Base-by-base conservation (phyloP, 2,113 vertebrate genomes). In the Stegostoma tigrinum region DNA sequence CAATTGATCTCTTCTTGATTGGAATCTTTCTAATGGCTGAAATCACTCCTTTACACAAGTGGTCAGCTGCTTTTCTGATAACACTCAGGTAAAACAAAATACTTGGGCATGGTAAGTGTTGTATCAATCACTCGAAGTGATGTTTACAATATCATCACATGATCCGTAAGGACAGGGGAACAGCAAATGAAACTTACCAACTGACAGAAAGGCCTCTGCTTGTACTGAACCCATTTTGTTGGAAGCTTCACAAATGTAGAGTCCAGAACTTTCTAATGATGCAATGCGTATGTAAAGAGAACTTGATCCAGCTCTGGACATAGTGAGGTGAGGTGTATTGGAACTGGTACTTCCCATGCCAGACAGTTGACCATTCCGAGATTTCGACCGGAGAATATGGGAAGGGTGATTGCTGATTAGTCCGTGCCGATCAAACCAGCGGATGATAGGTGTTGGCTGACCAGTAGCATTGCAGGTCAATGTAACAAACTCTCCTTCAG, bases 381-480 rank as follows among this genome's bases (percentile, higher is more conserved):
- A n/a, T 83, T 96, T 96, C 21, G 97, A 96, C 61, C 52, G 97
- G 3, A 97, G 98, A 38, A 96, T 96, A 67, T 96, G 97, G 19
- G 97, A 78, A 0, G 97, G 97, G 38, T 67, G 97, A 96, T 96
- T 96, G 96, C 96, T 90, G 61, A 98, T 95, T 0, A 97, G 96
- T 24, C 98, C 98, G 0, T 85, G 96, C 89, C 96, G 95, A 96
- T 98, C 96, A 38, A 98, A 97, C 98, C 98, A 98, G 24, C 96
- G 97, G 75, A 98, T 97, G 66, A 94, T 3, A 0, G 98, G 98
- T 14, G 96, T 0, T 0, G 98, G 97, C 0, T 97, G 95, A 7
- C 98, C 98, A 0, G 97, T 97, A 96, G 98, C 98, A 0, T 97
- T 98, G 96, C 98, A 98, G 87, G 97, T 97, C 95, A 98, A 91